Evolutionary conservation across 1,140 invertebrate species (phyloP), one percentile per base, ranked within the genome.

Genomic region (Mesaphorura yosii): DNA sequence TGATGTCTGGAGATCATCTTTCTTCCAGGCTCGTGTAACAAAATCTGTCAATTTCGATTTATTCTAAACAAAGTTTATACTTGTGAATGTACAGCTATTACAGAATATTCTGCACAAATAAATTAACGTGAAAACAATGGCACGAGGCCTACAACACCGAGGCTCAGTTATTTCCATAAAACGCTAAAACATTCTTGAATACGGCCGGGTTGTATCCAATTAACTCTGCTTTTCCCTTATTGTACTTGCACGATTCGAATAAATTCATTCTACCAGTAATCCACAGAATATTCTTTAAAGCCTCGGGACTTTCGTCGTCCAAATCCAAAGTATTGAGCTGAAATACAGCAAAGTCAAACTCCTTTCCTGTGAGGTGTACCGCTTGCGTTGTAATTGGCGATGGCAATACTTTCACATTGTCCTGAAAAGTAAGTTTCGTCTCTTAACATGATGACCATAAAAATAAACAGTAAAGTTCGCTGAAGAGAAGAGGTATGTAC

Each of bases 241-340:
- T 66, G 65, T 84, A 83, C 22, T 67, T 56, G 59, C 82, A 83
- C 37, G 72, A 73, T 5, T 78, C 66, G 66, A 80, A 91, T n/a
- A 92, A 62, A 57, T 76, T 66, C 37, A 83, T 69, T 56, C 73
- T 70, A 20, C 76, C 75, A 40, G 76, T 75, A 51, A 78, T 73
- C 75, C 84, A 92, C 76, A 82, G 86, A 58, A 84, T 75, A 70
- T 93, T 92, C 65, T 81, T 86, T 2, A 73, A 67, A 25, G 48
- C 65, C 7, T 42, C 17, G 2, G 73, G 71, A 1, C 42, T 27
- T 4, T 44, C 23, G 22, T 42, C 40, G 65, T 78, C 72, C 3
- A 86, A 59, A 68, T 85, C 72, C 19, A 89, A 68, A 2, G 85
- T 88, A 65, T 92, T 91, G n/a, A 93, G 70, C 69, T 92, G 86